Percentiles rank a stretch among this genome's conserved stretches.
Evolutionary conservation across 2,888 invertebrate genomes (phyloP).

Genomic region (Crioceris asparagi): DNA sequence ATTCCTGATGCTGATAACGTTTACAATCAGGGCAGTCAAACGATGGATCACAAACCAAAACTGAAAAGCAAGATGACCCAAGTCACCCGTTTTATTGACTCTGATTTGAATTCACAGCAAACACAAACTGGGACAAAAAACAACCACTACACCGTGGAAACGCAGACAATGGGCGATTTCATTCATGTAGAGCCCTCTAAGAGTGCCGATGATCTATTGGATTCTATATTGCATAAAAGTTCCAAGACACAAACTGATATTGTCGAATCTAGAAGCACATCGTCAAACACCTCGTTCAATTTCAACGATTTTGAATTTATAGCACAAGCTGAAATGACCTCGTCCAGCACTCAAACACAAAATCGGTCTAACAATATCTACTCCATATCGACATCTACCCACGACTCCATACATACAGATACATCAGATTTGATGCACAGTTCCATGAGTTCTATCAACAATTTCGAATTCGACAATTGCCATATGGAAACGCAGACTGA

Average conservation of each 20-base stretch:
- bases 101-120: conserved; percentile 25
- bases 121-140: conserved; percentile 30
- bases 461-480: conserved; percentile 38
- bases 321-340: conserved; percentile 22
- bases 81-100: conserved; percentile 14
- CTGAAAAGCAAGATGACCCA: conserved; percentile 24
- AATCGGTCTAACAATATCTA: conserved; percentile 14
- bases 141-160: conserved; percentile 29
- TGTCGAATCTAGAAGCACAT: conserved; percentile 25
- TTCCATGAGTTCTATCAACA: conserved; percentile 20
- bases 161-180: conserved; percentile 36
- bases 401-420: conserved; percentile 27
- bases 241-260: conserved; percentile 22
- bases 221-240: conserved; percentile 12
- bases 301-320: conserved; percentile 25
- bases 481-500: conserved; percentile 53
- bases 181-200: conserved; percentile 10
- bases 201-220: conserved; percentile 8
- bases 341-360: conserved; percentile 32
- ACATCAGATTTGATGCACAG: conserved; percentile 26
- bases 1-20: conserved; percentile 11
- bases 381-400: conserved; percentile 23
- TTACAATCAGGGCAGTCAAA: conserved; percentile 27
- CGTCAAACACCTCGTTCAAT: conserved; percentile 33
- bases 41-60: conserved; percentile 20